Evolutionary conservation across 1,140 invertebrate species (phyloP).

Genomic region (Lepidurus apus): DNA sequence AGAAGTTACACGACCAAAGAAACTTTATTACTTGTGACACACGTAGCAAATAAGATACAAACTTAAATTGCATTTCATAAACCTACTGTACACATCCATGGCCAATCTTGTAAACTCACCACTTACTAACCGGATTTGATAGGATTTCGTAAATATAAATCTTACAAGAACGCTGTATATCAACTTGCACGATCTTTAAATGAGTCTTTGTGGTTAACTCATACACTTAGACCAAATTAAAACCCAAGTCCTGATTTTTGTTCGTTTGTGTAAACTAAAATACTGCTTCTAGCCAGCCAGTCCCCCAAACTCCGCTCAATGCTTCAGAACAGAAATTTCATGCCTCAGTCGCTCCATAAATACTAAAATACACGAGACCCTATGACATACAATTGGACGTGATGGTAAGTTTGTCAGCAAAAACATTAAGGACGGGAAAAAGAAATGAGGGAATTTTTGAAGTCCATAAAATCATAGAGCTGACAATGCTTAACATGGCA

Average conservation of each 20-base stretch:
- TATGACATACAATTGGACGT: slow-evolving; percentile 4
- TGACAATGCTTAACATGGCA: not conserved
- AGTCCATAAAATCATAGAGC: not conserved
- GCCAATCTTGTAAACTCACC: not conserved
- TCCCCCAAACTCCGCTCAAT: not conserved
- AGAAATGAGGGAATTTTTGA: not conserved
- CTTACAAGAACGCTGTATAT: slow-evolving; percentile 1
- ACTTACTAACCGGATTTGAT: not conserved
- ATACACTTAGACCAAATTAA: not conserved
- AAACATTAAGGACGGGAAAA: not conserved
- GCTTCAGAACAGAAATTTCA: not conserved
- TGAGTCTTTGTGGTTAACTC: not conserved
- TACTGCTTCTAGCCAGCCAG: not conserved
- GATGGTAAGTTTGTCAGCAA: slow-evolving; percentile 1
- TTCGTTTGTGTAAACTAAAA: not conserved
- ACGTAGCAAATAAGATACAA: slow-evolving; percentile 4
- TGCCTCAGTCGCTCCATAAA: not conserved
- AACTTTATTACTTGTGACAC: slow-evolving; percentile 7
- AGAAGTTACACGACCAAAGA: not conserved
- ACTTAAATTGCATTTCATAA: slow-evolving; percentile 8
- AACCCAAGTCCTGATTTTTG: not conserved
- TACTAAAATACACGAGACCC: not conserved
- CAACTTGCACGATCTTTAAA: not conserved
- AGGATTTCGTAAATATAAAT: not conserved
- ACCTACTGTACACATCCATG: not conserved